phyloP scores from a whole-genome alignment of 1,140 invertebrate species.

The silkworm (Bombyx mori) region ASM3026992v2 NC_085125.1:4921501-4922000 shows the following conservation, averaged over 20 bases:
- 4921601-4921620: constrained; percentile 93
- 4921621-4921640: constrained; percentile 81
- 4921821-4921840: constrained; percentile 83
- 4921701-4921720: constrained; percentile 82
- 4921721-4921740: constrained; percentile 91
- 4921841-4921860: constrained; percentile 89
- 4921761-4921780: constrained; percentile 85
- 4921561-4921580: constrained; percentile 93
- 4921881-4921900: constrained; percentile 91
- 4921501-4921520: constrained; percentile 93
- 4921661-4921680: constrained; percentile 89
- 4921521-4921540: constrained; percentile 96
- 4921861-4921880: constrained; percentile 88
- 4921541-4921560: constrained; percentile 96
- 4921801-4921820: constrained; percentile 79
- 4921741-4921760: constrained; percentile 92
- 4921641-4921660: constrained; percentile 84
- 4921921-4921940: constrained; percentile 69
- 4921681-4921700: constrained; percentile 82
- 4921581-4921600: constrained; percentile 90
- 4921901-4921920: constrained; percentile 76
- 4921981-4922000: constrained; percentile 73
- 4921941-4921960: constrained; percentile 72
- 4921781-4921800: constrained; percentile 79
- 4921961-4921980: constrained; percentile 76